Evolutionary conservation across 2,113 vertebrate species (phyloP).

Genomic region (Gavialis gangeticus): DNA sequence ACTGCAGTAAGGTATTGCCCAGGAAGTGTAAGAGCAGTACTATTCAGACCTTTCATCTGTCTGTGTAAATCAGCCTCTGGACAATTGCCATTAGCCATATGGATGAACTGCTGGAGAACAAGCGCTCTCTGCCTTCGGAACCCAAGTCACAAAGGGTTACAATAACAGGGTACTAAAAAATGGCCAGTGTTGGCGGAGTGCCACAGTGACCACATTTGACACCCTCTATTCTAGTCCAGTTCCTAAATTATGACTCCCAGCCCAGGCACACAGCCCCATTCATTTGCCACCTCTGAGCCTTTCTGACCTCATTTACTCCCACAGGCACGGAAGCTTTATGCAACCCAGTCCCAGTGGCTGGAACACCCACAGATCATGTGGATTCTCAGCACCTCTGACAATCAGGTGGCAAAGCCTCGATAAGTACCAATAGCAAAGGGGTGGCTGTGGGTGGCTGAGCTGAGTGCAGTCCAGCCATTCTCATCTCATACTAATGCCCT

Average conservation of each 20-base stretch:
- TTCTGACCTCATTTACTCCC: neutral
- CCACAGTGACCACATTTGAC: accelerated
- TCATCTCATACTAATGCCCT: neutral
- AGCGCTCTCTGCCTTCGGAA: neutral
- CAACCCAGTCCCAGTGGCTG: neutral
- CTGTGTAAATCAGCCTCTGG: neutral
- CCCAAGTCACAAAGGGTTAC: neutral
- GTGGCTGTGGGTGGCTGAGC: neutral
- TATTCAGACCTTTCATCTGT: neutral
- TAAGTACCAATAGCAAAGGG: too few relatives aligned
- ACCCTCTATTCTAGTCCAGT: neutral
- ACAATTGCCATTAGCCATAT: neutral
- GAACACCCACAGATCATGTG: neutral
- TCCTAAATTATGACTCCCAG: neutral
- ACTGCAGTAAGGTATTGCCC: neutral
- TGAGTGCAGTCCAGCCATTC: neutral
- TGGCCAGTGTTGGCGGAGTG: neutral
- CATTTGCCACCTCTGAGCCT: neutral
- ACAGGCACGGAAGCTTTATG: neutral
- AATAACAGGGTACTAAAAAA: neutral
- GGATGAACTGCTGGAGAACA: neutral
- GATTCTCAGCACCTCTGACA: accelerated
- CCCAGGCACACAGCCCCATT: neutral
- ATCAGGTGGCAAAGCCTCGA: accelerated
- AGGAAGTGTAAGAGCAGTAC: neutral